Conservation (phyloP, 2,888 invertebrate genomes). For the Erpobdella octoculata region DNA sequence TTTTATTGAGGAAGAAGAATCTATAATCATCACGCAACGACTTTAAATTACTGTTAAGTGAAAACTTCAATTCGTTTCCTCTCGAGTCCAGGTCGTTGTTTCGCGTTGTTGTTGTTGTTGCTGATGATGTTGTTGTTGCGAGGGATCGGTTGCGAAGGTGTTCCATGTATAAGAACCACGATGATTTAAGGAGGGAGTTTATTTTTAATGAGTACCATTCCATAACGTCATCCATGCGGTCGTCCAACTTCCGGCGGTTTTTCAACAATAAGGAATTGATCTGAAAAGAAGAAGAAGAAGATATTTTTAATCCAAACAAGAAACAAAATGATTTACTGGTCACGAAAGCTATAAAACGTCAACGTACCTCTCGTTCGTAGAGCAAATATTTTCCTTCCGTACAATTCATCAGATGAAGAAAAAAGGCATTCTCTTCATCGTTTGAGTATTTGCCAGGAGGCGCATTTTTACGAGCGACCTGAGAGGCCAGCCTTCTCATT, state of each 20-base stretch:
- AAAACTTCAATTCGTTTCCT: not conserved
- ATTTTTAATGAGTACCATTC: not conserved
- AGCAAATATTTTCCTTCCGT: not conserved
- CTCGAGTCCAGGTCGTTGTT: too few relatives aligned
- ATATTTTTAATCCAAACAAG: too few relatives aligned
- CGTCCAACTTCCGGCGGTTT: not conserved
- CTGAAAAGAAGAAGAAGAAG: not conserved
- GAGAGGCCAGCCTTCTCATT: not conserved
- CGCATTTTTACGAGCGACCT: not conserved
- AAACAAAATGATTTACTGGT: too few relatives aligned
- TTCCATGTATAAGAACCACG: not conserved
- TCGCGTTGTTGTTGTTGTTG: too few relatives aligned
- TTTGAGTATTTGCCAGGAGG: not conserved
- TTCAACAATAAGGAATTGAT: not conserved
- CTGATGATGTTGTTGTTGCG: not conserved
- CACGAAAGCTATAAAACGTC: too few relatives aligned
- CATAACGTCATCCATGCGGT: not conserved
- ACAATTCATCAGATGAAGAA: not conserved
- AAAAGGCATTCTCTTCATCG: too few relatives aligned
- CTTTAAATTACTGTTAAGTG: not conserved
- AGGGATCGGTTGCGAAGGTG: not conserved
- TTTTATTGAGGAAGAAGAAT: slow-evolving; percentile 2
- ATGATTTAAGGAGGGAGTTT: not conserved
- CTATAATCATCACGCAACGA: not conserved
- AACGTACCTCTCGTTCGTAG: not conserved